These are phyloP conservation scores for Sebastes paucispinis DNA, from an alignment of 2,797 vertebrate species.

Conservation along the genomic window DNA sequence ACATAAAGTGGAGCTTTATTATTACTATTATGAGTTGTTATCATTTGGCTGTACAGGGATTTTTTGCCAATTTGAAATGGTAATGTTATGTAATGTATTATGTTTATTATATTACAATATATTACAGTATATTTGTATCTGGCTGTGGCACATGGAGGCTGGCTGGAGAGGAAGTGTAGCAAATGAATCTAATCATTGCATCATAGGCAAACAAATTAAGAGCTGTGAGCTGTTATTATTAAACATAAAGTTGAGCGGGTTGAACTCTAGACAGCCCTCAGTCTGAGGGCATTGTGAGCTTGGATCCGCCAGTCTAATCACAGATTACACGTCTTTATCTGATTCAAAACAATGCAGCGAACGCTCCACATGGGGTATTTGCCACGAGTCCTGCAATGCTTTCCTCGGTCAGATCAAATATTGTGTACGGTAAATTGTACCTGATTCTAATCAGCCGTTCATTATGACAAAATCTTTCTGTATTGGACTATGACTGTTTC, in stretches of 20 bases:
- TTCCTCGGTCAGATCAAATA: constrained; percentile 30
- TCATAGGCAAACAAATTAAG: constrained; percentile 26
- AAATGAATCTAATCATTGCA: constrained; percentile 39
- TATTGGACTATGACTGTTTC: constrained; percentile 37
- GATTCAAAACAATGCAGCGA: constrained; percentile 38
- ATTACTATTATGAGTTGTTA: constrained; percentile 6
- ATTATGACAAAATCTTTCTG: constrained; percentile 42
- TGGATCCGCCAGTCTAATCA: constrained; percentile 21
- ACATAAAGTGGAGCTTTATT: not conserved
- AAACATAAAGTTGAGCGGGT: constrained; percentile 12
- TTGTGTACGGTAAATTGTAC: not conserved
- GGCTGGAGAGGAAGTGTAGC: constrained; percentile 39
- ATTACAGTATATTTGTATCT: constrained; percentile 15
- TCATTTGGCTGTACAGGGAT: constrained; percentile 24
- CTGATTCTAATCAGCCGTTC: constrained; percentile 54
- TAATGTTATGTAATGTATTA: constrained; percentile 16
- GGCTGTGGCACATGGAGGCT: constrained; percentile 2
- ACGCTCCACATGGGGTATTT: constrained; percentile 4
- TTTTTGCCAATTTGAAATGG: constrained; percentile 18
- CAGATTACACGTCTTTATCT: constrained; percentile 33
- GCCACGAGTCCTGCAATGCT: not conserved
- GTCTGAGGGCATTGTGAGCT: constrained; percentile 9
- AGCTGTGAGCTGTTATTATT: constrained; percentile 41
- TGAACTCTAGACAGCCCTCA: constrained; percentile 30
- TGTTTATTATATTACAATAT: constrained; percentile 36